phyloP scores from a whole-genome alignment of 1,140 invertebrate genomes.

The Hypothenemus hampei region DNA sequence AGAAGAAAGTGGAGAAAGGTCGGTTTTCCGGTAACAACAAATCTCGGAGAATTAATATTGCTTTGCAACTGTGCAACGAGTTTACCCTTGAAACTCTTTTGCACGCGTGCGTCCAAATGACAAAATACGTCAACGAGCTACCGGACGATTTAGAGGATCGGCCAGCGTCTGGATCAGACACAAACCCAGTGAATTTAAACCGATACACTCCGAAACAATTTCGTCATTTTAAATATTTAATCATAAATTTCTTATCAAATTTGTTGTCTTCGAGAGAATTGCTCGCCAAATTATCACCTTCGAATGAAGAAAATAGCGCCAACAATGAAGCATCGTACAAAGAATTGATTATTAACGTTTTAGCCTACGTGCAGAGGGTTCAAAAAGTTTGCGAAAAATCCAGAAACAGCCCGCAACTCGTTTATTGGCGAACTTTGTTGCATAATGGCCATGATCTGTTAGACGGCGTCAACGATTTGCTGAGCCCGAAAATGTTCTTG shows the following conservation, averaged over 20 bases:
- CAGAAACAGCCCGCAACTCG: slow-evolving; percentile 53
- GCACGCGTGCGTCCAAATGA: slow-evolving; percentile 59
- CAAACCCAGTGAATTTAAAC: slow-evolving; percentile 45
- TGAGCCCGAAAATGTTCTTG: slow-evolving; percentile 73
- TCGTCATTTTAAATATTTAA: slow-evolving; percentile 74
- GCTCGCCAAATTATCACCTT: slow-evolving; percentile 55
- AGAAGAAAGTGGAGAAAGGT: slow-evolving; percentile 43
- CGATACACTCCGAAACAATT: slow-evolving; percentile 61
- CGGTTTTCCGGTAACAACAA: slow-evolving; percentile 1
- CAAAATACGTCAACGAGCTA: slow-evolving; percentile 60
- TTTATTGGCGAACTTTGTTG: slow-evolving; percentile 76
- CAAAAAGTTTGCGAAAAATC: slow-evolving; percentile 53
- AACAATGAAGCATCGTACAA: slow-evolving; percentile 59
- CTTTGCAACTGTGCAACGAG: slow-evolving; percentile 58
- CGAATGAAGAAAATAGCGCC: slow-evolving; percentile 45
- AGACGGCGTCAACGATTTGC: slow-evolving; percentile 69
- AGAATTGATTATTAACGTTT: slow-evolving; percentile 60
- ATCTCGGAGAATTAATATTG: slow-evolving; percentile 50
- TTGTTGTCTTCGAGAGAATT: slow-evolving; percentile 63
- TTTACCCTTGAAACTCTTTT: slow-evolving; percentile 61
- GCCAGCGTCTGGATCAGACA: background rate
- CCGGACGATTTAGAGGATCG: slow-evolving; percentile 59
- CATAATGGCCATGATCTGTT: slow-evolving; percentile 73
- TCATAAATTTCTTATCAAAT: slow-evolving; percentile 64
- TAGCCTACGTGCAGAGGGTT: slow-evolving; percentile 62